A percentile compares a stretch with the other conserved stretches of the same genome.
These are phyloP conservation scores for Oasisia sp. DNA, from an alignment of 2,888 invertebrate genomes.

Conservation along the genomic window DNA sequence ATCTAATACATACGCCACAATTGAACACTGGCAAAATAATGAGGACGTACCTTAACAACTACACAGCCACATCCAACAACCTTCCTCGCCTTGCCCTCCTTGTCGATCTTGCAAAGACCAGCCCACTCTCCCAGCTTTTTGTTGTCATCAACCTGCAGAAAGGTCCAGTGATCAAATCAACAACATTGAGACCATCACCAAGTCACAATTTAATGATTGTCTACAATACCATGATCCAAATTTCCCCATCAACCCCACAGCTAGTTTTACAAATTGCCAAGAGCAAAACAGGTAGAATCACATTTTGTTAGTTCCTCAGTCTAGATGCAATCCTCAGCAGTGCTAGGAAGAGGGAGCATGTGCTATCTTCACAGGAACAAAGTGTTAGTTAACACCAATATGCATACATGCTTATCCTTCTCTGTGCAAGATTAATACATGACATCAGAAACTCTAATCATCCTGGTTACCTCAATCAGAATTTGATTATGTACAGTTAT, in stretches of 20 bases:
- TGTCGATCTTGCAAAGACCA: slow-evolving; percentile 98
- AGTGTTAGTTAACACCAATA: background rate
- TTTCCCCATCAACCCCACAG: background rate
- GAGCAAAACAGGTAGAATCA: background rate
- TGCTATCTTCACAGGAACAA: slow-evolving; percentile 36
- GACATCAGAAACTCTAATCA: background rate
- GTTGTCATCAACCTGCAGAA: slow-evolving; percentile 84
- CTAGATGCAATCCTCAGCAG: slow-evolving; percentile 42
- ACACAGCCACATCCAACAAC: slow-evolving; percentile 98
- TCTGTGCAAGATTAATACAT: background rate
- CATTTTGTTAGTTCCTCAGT: slow-evolving; percentile 30
- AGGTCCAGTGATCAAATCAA: background rate
- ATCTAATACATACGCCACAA: background rate
- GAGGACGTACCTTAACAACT: slow-evolving; percentile 74
- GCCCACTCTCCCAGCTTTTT: slow-evolving; percentile 99
- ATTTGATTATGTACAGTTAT: background rate
- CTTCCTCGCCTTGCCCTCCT: slow-evolving; percentile 98
- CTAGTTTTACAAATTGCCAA: too few species aligned
- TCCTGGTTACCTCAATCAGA: background rate
- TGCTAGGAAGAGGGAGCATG: slow-evolving; percentile 42
- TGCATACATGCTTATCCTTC: background rate
- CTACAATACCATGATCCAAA: background rate
- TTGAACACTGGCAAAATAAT: background rate
- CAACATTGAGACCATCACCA: background rate
- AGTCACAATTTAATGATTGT: background rate